Evolutionary conservation across 1,140 invertebrate species (phyloP).

Genomic region (Brevipalpus yothersi): DNA sequence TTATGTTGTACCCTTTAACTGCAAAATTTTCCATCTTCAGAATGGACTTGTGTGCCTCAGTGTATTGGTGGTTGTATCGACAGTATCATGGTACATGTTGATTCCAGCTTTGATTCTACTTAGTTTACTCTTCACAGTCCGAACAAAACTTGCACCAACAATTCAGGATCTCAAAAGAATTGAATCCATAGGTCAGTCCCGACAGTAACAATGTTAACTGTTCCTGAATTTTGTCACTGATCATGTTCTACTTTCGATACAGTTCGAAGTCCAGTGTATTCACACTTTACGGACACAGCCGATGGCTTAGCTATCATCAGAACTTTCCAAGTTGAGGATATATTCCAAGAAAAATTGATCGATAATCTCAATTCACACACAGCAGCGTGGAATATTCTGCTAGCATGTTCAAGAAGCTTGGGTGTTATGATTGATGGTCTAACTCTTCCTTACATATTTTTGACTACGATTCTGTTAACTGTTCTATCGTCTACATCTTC

Average conservation of each 20-base stretch:
- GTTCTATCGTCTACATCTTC: neutral
- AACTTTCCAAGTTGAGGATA: slow-evolving; percentile 41
- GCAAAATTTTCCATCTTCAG: neutral
- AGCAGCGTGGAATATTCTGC: slow-evolving; percentile 40
- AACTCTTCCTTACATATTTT: slow-evolving; percentile 40
- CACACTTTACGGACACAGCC: slow-evolving; percentile 60
- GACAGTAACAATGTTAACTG: no score
- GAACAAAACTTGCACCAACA: neutral
- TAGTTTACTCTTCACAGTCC: neutral
- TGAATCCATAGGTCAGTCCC: neutral
- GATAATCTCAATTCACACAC: slow-evolving; percentile 35
- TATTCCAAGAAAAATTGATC: slow-evolving; percentile 36
- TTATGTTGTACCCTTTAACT: neutral
- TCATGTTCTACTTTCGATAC: neutral
- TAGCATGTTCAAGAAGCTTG: slow-evolving; percentile 54
- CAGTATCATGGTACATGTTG: neutral
- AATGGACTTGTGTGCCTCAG: neutral
- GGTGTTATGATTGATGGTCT: slow-evolving; percentile 52
- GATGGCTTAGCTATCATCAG: slow-evolving; percentile 70
- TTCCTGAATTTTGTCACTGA: neutral
- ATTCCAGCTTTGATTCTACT: neutral
- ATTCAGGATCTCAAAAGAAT: neutral
- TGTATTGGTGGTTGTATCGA: neutral
- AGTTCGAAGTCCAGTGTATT: slow-evolving; percentile 41
- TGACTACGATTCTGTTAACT: neutral